Conservation (phyloP, 2,888 invertebrate genomes). For the Cancer borealis region DNA sequence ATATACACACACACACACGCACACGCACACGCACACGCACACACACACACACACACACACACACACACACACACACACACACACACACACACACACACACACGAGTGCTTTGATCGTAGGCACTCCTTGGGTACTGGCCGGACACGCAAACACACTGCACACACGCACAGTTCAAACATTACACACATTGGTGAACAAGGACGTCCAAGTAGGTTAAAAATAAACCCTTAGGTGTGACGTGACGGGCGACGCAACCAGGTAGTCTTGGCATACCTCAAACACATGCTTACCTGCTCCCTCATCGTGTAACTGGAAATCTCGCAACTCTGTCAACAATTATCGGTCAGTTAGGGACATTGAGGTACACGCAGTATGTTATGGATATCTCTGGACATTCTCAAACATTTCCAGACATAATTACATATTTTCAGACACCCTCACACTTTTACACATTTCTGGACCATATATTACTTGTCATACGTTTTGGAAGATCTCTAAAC, state of each 20-base stretch:
- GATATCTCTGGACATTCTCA: background rate
- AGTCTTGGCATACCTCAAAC: background rate
- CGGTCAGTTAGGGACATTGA: background rate
- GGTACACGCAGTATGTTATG: background rate
- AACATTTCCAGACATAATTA: background rate
- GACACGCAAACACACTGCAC: background rate
- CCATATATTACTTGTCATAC: too few relatives aligned
- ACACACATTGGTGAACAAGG: background rate
- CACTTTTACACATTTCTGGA: background rate
- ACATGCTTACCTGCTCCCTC: constrained; percentile 2
- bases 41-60: constrained; percentile 43
- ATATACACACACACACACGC: constrained; percentile 41
- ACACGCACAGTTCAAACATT: background rate
- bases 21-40: background rate
- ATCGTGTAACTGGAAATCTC: background rate
- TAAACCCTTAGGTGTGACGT: background rate
- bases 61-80: constrained; percentile 46
- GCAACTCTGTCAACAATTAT: background rate
- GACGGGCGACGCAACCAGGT: too few relatives aligned
- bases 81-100: too few relatives aligned
- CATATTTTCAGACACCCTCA: background rate
- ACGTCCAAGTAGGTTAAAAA: background rate
- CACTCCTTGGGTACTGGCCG: background rate
- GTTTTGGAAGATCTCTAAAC: too few relatives aligned
- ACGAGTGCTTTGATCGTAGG: background rate